These are phyloP conservation scores for Pyrrhosoma nymphula DNA, from an alignment of 2,888 invertebrate species.

Conservation along the genomic window DNA sequence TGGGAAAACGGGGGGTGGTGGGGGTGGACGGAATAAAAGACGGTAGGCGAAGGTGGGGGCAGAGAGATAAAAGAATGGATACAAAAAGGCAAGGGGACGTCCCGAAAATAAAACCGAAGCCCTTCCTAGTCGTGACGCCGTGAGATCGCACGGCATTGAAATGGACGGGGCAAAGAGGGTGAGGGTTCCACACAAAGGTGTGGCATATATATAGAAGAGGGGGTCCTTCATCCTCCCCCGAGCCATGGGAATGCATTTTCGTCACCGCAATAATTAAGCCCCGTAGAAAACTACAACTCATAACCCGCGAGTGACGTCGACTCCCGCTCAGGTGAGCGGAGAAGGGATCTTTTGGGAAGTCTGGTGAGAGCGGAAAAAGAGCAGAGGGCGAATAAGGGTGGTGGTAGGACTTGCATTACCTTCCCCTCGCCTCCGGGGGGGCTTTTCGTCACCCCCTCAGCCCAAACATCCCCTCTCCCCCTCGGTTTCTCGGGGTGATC, in stretches of 20 bases:
- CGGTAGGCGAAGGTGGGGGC: background rate
- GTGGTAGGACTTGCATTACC: background rate
- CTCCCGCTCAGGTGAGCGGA: background rate
- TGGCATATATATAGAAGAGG: background rate
- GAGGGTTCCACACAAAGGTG: background rate
- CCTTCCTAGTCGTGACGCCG: background rate
- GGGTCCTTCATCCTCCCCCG: background rate
- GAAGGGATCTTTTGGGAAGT: background rate
- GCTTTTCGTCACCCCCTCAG: background rate
- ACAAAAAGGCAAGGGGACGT: background rate
- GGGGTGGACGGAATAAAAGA: background rate
- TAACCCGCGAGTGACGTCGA: constrained; percentile 18
- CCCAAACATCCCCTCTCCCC: background rate
- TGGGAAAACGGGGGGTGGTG: background rate
- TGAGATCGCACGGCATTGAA: background rate
- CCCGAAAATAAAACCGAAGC: background rate
- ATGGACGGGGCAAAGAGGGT: background rate
- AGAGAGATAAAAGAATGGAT: background rate
- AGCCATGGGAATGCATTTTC: constrained; percentile 46
- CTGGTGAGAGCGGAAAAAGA: background rate
- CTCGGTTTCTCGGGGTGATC: background rate
- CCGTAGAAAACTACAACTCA: constrained; percentile 56
- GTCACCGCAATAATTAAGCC: constrained; percentile 48
- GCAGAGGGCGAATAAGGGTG: background rate
- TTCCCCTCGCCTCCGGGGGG: background rate